Evolutionary conservation across 2,797 vertebrate species (phyloP), one percentile per base, ranked within the genome.

Genomic region (Diplodus sargus): DNA sequence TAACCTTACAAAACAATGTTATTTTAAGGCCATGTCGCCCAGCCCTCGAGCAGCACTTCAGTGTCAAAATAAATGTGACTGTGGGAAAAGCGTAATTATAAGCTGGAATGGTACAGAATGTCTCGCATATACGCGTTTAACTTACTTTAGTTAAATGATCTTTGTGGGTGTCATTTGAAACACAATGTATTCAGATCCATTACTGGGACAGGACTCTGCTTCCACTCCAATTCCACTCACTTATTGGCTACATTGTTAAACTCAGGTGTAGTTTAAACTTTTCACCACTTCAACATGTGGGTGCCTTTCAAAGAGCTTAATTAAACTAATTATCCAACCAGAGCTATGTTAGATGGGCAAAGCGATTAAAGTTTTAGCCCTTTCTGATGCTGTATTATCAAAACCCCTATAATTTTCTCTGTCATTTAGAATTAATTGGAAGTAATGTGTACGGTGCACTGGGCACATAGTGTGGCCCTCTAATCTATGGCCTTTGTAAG

Each of bases 401-500:
- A 4, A 95, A 77, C 94, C 93, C 90, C 92, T 90, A 91, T 97
- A 95, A 97, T 97, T 97, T 96, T 94, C 93, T 93, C 93, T 93
- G 95, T 97, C 96, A 97, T 97, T 97, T 95, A 92, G 93, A 95
- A 96, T 96, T 97, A 97, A 99, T 98, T 97, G 96, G 96, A 98
- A 89, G 96, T 97, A 96, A 97, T 97, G 95, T 96, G 96, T 97
- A 97, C 95, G 96, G 93, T 96, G 96, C 96, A 95, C 96, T 96
- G 96, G 96, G 95, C 96, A 91, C 95, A 96, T 96, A 96, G 95
- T 96, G 95, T 93, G 93, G 95, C 92, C 95, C 85, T 94, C 95
- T 96, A 97, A 97, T 97, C 96, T 97, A 93, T 92, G 95, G 90
- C 95, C 93, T 95, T 96, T 97, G 96, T 95, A 95, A 95, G 94